Evolutionary conservation across 1,140 invertebrate species (phyloP).

Genomic region (Yoshiicerus persimilis): DNA sequence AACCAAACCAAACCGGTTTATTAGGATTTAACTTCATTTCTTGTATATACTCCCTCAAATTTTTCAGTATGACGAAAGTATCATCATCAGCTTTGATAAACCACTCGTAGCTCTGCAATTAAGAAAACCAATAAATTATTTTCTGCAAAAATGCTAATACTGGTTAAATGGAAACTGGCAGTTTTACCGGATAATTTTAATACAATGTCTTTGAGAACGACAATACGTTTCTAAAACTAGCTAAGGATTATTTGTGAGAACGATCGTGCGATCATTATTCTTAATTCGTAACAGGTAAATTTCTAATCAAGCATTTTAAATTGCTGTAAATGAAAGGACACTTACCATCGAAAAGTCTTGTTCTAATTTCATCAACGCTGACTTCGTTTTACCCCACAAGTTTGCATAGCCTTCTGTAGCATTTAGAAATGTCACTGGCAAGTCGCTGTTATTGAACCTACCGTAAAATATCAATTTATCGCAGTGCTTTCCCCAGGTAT

Average conservation of each 20-base stretch:
- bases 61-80: conserved; percentile 58
- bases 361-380: conserved; percentile 31
- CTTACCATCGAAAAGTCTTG: background rate
- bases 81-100: conserved; percentile 58
- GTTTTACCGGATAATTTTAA: too few species aligned
- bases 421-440: conserved; percentile 34
- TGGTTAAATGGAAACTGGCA: too few species aligned
- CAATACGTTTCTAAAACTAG: too few species aligned
- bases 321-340: too few species aligned
- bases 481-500: conserved; percentile 46
- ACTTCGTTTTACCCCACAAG: conserved; percentile 47
- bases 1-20: conserved; percentile 32
- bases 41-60: conserved; percentile 54
- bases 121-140: too few species aligned
- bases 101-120: conserved; percentile 53
- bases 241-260: background rate
- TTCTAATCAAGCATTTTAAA: too few species aligned
- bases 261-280: background rate
- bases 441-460: conserved; percentile 24
- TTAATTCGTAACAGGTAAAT: background rate
- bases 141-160: too few species aligned
- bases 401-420: conserved; percentile 39
- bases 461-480: conserved; percentile 47
- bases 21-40: background rate
- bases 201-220: too few species aligned